Evolutionary conservation across 2,888 invertebrate genomes (phyloP).

Genomic region (Melinopterus prodromus): DNA sequence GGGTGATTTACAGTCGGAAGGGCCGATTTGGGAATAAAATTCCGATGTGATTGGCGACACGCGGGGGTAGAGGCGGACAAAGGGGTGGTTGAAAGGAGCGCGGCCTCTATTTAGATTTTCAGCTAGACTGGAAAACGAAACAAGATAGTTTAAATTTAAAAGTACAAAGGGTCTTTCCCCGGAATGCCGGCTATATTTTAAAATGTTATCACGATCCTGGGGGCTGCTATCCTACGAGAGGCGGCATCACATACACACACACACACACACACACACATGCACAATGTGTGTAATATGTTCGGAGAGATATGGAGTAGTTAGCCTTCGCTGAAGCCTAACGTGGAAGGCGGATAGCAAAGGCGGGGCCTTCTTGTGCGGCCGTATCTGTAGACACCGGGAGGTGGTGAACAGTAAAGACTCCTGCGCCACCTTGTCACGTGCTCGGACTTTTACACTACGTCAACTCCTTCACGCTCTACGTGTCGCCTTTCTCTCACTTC

Average conservation of each 20-base stretch:
- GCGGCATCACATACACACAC: slow-evolving; percentile 41
- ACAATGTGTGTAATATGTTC: slow-evolving; percentile 41
- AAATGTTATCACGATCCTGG: slow-evolving; percentile 52
- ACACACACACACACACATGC: neutral
- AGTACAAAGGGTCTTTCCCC: slow-evolving; percentile 45
- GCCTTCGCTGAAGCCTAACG: slow-evolving; percentile 55
- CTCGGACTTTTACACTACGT: slow-evolving; percentile 20
- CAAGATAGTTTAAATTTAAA: slow-evolving; percentile 51
- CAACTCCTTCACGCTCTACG: slow-evolving; percentile 17
- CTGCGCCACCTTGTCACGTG: slow-evolving; percentile 37
- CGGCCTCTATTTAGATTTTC: slow-evolving; percentile 48
- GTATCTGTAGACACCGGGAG: slow-evolving; percentile 41
- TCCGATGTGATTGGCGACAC: slow-evolving; percentile 35
- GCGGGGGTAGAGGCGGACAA: slow-evolving; percentile 24
- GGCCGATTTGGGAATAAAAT: slow-evolving; percentile 35
- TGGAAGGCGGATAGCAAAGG: slow-evolving; percentile 57
- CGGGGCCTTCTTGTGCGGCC: slow-evolving; percentile 51
- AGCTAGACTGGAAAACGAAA: slow-evolving; percentile 48
- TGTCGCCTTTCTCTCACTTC: neutral
- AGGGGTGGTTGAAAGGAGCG: slow-evolving; percentile 7
- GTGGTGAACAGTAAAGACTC: slow-evolving; percentile 42
- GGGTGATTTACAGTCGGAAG: slow-evolving; percentile 33
- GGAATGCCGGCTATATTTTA: slow-evolving; percentile 58
- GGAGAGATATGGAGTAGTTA: slow-evolving; percentile 33
- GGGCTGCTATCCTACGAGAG: slow-evolving; percentile 39